phyloP scores from a whole-genome alignment of 2,888 invertebrate genomes.

The Lasioglossum vierecki region DNA sequence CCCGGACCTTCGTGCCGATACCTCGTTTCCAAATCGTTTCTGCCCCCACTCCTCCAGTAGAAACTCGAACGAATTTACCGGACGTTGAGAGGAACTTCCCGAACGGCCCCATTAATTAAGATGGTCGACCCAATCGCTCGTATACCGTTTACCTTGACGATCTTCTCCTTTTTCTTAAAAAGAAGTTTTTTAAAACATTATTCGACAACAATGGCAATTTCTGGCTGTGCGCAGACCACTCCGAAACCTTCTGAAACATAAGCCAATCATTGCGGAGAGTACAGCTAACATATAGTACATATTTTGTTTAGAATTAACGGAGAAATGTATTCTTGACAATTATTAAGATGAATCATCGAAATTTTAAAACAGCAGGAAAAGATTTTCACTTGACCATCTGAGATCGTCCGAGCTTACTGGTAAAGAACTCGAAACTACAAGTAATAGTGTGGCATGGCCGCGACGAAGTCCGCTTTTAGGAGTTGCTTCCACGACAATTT shows the following conservation, averaged over 20 bases:
- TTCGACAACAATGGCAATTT: background rate
- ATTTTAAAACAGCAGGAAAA: background rate
- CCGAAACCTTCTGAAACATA: background rate
- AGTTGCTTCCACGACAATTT: background rate
- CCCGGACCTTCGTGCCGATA: conserved; percentile 24
- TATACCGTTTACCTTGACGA: background rate
- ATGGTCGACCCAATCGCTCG: background rate
- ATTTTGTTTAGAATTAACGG: background rate
- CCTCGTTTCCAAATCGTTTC: conserved; percentile 68
- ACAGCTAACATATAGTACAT: background rate
- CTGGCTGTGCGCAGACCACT: background rate
- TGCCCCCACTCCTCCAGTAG: conserved; percentile 18
- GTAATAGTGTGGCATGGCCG: background rate
- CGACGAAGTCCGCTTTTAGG: background rate
- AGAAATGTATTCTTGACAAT: background rate
- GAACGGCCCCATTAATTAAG: conserved; percentile 24
- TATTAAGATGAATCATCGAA: background rate
- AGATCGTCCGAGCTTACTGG: background rate
- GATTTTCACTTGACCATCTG: background rate
- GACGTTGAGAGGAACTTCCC: conserved; percentile 18
- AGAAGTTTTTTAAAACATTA: background rate
- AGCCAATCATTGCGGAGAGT: background rate
- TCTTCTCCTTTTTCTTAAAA: background rate
- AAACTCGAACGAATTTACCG: conserved; percentile 55
- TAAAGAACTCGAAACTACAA: background rate